Base-by-base conservation (phyloP, 2,113 vertebrate genomes). In the Lasiurus borealis region DNA sequence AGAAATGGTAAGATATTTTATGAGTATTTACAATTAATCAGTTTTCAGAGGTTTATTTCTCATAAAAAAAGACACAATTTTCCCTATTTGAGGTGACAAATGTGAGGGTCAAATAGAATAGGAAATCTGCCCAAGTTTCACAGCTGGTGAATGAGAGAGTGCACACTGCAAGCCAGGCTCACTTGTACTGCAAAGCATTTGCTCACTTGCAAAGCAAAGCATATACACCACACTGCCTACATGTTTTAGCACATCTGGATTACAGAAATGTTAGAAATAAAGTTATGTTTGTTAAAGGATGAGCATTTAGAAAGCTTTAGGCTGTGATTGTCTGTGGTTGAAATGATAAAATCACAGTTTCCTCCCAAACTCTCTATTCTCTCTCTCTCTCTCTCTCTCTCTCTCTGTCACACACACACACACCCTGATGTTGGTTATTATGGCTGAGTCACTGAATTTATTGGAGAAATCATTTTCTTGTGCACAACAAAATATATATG, bases 1-100 rank as follows among this genome's bases (percentile, higher is more conserved):
- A 69, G 66, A 92, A 86, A 84, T 6, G 52, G 66, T 31, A 75
- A 73, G 84, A 77, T 54, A 71, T n/a, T 86, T 95, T 88, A 89
- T 2, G 15, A 91, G 9, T 46, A 81, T 25, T 69, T 85, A 69
- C 13, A 68, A 75, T 14, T 46, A 76, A 85, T 89, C 46, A 3
- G 10, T 95, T 76, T 80, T 50, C n/a, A 75, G 64, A 95, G 62
- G 21, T 88, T 27, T 59, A 68, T 73, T 83, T 92, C 76, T 72
- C 73, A 84, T 23, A 54, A 59, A 78, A 73, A 83, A 21, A 87
- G 81, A 81, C 6, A 36, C 4, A 6, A 21, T 78, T 64, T 71
- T 62, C 27, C 72, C 31, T 75, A 2, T 75, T 91, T 87, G 68
- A 34, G 81, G 94, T 82, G 88, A 83, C 85, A 62, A 75, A 85